Percentiles rank a stretch among this genome's conserved stretches.
phyloP scores from a whole-genome alignment of 2,797 vertebrate genomes.

The Natrix natrix region DNA sequence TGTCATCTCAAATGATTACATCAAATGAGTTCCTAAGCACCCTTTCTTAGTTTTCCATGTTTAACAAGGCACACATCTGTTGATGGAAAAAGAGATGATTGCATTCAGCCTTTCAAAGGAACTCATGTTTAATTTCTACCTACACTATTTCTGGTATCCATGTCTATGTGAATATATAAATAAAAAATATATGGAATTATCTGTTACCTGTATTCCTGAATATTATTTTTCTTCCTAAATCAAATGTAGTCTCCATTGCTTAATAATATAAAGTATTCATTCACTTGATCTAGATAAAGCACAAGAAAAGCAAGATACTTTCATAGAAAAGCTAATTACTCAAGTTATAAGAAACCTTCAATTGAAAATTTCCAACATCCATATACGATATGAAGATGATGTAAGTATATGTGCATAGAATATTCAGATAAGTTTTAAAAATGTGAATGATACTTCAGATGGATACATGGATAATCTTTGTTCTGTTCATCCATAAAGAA shows the following conservation, averaged over 20 bases:
- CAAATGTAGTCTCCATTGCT: not conserved
- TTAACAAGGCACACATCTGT: not conserved
- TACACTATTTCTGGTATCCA: not conserved
- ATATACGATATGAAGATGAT: slow-evolving; percentile 95
- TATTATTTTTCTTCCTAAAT: not conserved
- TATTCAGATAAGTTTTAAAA: not conserved
- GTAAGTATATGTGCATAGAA: slow-evolving; percentile 77
- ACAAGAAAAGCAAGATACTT: slow-evolving; percentile 90
- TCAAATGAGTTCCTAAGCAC: not conserved
- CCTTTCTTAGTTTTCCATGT: not conserved
- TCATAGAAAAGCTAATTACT: slow-evolving; percentile 93
- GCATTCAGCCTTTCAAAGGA: not conserved
- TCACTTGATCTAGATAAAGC: slow-evolving; percentile 76
- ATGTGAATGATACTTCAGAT: not conserved
- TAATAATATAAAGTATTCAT: slow-evolving; percentile 1
- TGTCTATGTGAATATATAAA: not conserved
- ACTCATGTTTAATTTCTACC: not conserved
- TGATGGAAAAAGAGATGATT: not conserved
- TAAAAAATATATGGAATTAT: not conserved
- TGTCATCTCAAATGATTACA: not conserved
- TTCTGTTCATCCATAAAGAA: not conserved
- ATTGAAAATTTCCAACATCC: slow-evolving; percentile 95
- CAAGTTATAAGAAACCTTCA: slow-evolving; percentile 99
- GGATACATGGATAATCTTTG: slow-evolving; percentile 3
- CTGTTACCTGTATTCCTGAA: not conserved